Base-by-base conservation (phyloP, 1,140 invertebrate genomes). In the Cylas formicarius region DNA sequence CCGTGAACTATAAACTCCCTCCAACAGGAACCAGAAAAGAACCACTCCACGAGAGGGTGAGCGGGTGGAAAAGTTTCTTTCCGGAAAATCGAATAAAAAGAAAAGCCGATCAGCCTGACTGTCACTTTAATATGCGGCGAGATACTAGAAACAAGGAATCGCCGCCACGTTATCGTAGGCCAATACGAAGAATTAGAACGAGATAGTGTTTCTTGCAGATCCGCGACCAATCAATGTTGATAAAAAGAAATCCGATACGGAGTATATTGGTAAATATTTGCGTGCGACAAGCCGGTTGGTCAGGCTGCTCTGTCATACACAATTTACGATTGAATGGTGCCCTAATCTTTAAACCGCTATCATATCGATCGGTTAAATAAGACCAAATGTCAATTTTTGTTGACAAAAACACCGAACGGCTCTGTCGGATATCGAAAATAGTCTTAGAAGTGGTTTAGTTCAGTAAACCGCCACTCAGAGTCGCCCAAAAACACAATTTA, bases 201-300 rank as follows among this genome's bases (percentile, higher is more conserved):
- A 32, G 17, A 32, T 32, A 32, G n/a, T n/a, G 7, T 32, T 32
- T 32, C 6, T 32, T n/a, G 17, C 17, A 7, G 31, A 32, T 32
- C 17, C 31, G 7, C 6, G n/a, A 16, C 13, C 7, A 7, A 32
- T 26, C 9, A 8, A 32, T 7, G 17, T 32, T 6, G 7, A n/a
- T n/a, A n/a, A n/a, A n/a, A 23, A 46, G 47, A 35, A 46, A 55
- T 63, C 62, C 63, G 62, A 63, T 66, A 63, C 57, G 61, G 63
- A 64, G 57, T 62, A 63, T 39, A 50, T 60, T 51, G 60, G 57
- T 58, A 58, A 59, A 57, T 56, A 56, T 65, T 61, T 63, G 63
- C 58, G 58, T 57, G 51, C 43, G 46, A 48, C 46, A 48, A 48
- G 46, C 46, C 46, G 46, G 46, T 38, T 48, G 46, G 35, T 48